Base-by-base conservation (phyloP, 2,888 invertebrate species). In the Drosophila neonasuta region DNA sequence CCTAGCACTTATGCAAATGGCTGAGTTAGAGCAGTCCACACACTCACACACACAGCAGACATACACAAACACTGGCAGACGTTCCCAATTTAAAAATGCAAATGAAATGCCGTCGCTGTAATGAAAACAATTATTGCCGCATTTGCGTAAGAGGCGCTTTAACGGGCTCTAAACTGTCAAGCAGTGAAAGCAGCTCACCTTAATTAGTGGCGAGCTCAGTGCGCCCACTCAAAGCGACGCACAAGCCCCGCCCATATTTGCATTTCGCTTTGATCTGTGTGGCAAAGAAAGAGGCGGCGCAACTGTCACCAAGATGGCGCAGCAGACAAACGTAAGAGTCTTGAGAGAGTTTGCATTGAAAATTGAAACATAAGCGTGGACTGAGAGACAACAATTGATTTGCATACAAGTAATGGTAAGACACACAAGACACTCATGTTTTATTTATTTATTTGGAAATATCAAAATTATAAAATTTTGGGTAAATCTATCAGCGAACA, bases 61-160 rank as follows among this genome's bases (percentile, higher is more conserved):
- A 36, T 39, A 50, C 41, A 49, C 13, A n/a, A n/a, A 39, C n/a
- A 3, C 11, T 6, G n/a, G 39, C 13, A 41, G 39, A 57, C 36
- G 41, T 39, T 46, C 57, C 45, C 62, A 63, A 60, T 67, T 80
- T 50, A 57, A 68, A 67, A 56, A 83, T 83, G 86, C 81, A 80
- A 83, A 83, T 85, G 56, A 39, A 62, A 64, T 74, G 58, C 71
- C 73, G 64, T 51, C 50, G 52, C 51, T 65, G 59, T 72, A 88
- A 79, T 82, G 78, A 84, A 81, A 88, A 86, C 88, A 88, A 88
- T 88, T 89, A 89, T 78, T 80, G 80, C 86, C 76, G 80, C 85
- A 88, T 88, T 85, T 80, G 75, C 73, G 42, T 62, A 79, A 77
- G 76, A 83, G 88, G 56, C 70, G 71, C 74, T 87, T 86, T 86